Percentiles rank a stretch among this genome's conserved stretches.
phyloP scores from a whole-genome alignment of 2,797 vertebrate genomes.

The Girardinus metallicus region DNA sequence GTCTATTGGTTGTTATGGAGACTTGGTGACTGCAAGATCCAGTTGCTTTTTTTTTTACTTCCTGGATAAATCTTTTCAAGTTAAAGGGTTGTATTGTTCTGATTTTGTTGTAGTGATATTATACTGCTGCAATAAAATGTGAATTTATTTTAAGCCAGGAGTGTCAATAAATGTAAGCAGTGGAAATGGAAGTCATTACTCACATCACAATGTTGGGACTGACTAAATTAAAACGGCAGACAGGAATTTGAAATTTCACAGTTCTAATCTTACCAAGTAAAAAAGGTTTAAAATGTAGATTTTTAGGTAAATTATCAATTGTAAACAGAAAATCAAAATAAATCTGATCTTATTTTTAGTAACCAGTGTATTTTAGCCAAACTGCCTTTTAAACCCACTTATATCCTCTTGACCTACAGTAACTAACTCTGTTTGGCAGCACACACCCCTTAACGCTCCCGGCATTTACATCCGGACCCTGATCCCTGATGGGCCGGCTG shows the following conservation, averaged over 20 bases:
- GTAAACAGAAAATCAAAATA: not conserved
- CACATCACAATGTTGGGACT: not conserved
- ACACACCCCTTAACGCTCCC: slow-evolving; percentile 90
- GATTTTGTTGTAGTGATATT: not conserved
- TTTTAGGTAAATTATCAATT: not conserved
- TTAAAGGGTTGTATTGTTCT: not conserved
- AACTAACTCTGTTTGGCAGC: slow-evolving; percentile 74
- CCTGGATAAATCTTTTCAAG: not conserved
- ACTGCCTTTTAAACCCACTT: not conserved
- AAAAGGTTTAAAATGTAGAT: not conserved
- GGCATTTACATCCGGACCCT: slow-evolving; percentile 97
- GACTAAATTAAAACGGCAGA: not conserved
- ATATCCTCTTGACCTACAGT: not conserved
- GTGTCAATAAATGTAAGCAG: not conserved
- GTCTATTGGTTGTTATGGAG: no score
- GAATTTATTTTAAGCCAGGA: not conserved
- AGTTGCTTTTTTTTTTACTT: not conserved
- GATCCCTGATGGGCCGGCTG: slow-evolving; percentile 91
- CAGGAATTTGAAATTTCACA: not conserved
- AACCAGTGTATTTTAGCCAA: not conserved
- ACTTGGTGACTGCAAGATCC: no score
- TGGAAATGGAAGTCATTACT: not conserved
- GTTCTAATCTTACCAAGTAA: not conserved
- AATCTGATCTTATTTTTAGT: not conserved
- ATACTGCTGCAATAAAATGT: not conserved